Evolutionary conservation across 2,888 invertebrate genomes (phyloP).

Genomic region (Drosophila paranaensis): DNA sequence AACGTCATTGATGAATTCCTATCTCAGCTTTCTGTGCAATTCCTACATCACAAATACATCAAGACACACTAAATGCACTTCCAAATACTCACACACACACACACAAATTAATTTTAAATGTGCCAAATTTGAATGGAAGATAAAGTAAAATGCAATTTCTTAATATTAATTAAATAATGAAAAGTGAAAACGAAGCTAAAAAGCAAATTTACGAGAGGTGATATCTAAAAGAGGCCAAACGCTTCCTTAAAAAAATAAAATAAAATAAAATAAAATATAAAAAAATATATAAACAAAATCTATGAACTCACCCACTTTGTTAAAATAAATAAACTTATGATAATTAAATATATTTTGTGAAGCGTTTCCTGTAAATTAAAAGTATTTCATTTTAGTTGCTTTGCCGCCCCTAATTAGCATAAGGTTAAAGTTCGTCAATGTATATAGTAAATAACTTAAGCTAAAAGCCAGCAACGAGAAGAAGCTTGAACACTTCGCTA

Average conservation of each 20-base stretch:
- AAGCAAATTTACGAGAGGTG: slow-evolving; percentile 74
- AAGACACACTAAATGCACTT: slow-evolving; percentile 63
- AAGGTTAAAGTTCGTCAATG: slow-evolving; percentile 30
- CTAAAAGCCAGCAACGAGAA: slow-evolving; percentile 18
- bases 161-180: slow-evolving; percentile 43
- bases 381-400: slow-evolving; percentile 60
- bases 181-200: slow-evolving; percentile 70
- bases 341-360: slow-evolving; percentile 19
- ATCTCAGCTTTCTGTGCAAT: slow-evolving; percentile 81
- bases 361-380: slow-evolving; percentile 61
- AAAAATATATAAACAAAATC: slow-evolving; percentile 26
- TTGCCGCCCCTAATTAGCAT: slow-evolving; percentile 51
- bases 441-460: slow-evolving; percentile 28
- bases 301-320: slow-evolving; percentile 47
- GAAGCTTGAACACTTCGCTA: slow-evolving; percentile 40
- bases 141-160: slow-evolving; percentile 45
- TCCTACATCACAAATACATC: slow-evolving; percentile 66
- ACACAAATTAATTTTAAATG: slow-evolving; percentile 79
- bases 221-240: slow-evolving; percentile 78
- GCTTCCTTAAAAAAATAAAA: slow-evolving; percentile 62
- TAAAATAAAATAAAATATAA: slow-evolving; percentile 24
- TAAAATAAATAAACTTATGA: slow-evolving; percentile 5
- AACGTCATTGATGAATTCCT: slow-evolving; percentile 74
- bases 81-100: slow-evolving; percentile 69
- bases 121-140: slow-evolving; percentile 65